Evolutionary conservation across 2,888 invertebrate species (phyloP), one percentile per base, ranked within the genome.

Genomic region (Lordiphosa fenestrarum): DNA sequence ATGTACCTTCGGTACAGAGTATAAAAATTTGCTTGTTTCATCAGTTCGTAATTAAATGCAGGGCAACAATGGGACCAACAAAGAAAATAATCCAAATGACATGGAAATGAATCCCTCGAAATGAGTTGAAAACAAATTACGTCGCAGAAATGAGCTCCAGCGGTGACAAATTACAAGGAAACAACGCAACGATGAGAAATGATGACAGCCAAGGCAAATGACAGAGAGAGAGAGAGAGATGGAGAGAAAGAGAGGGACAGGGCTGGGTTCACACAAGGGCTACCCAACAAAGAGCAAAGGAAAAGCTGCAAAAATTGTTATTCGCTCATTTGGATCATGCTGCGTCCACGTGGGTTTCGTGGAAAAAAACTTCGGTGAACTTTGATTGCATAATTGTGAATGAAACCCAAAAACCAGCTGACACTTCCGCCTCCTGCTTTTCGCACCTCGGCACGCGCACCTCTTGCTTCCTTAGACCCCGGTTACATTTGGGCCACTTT

Each of bases 161-260:
- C 82, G 60, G 80, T 73, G 85, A 84, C 86, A 86, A 86, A 87
- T 87, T 86, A 84, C 74, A 73, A 75, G 69, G 67, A 71, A 80
- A 71, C 76, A 74, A 69, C 56, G 48, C 59, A 53, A 55, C 62
- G 73, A 76, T 81, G 84, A 80, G 84, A 73, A 81, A 80, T 80
- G 84, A 81, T 71, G 81, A 80, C 84, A 80, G 61, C 63, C 80
- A 75, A 66, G 76, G 71, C 68, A 83, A 71, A 66, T 51, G 56
- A 13, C 21, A 19, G 30, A 44, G 13, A 13, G 41, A 47, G 36
- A 30, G 40, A 12, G 33, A 7, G 25, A 21, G 44, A 12, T 15
- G 15, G 37, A 19, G 44, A 30, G 13, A 23, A 42, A 42, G 50
- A 37, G 23, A 21, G 42, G 9, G 47, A 39, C 39, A 39, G 25